Conservation (phyloP, 2,113 vertebrate species). For the Thymallus thymallus region DNA sequence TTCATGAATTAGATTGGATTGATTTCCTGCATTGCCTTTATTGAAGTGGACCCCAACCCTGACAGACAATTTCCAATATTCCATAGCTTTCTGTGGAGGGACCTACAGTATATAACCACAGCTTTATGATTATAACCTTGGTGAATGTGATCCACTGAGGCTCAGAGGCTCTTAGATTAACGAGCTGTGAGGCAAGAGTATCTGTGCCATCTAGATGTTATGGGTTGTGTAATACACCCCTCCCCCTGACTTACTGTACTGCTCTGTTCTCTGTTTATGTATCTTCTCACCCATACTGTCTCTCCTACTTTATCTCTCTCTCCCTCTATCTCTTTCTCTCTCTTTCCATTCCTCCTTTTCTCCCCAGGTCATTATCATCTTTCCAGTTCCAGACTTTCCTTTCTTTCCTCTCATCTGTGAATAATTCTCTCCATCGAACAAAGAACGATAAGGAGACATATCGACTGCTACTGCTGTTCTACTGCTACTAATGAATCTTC, state of each 20-base stretch:
- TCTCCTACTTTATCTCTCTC: not conserved
- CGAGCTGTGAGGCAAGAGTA: constrained; percentile 47
- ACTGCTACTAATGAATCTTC: constrained; percentile 59
- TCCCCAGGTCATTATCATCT: constrained; percentile 64
- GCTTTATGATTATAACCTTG: not conserved
- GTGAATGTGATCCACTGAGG: constrained; percentile 16
- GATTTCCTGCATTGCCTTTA: too few species aligned
- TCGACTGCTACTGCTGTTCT: constrained; percentile 54
- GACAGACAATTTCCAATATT: not conserved
- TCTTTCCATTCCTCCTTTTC: not conserved
- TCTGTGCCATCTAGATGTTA: constrained; percentile 63
- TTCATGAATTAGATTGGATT: too few species aligned
- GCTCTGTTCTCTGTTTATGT: constrained; percentile 37
- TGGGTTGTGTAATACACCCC: constrained; percentile 59
- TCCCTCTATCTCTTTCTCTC: not conserved
- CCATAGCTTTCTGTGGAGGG: not conserved
- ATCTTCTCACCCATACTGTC: not conserved
- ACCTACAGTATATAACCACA: not conserved
- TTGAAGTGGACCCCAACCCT: too few species aligned
- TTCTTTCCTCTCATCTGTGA: constrained; percentile 75
- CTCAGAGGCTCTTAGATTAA: constrained; percentile 38
- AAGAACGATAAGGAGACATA: constrained; percentile 58
- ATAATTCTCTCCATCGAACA: constrained; percentile 74
- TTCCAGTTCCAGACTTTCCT: constrained; percentile 57
- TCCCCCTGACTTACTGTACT: constrained; percentile 32